Evolutionary conservation across 2,888 invertebrate genomes (phyloP).

Genomic region (Drosophila anomalipes): DNA sequence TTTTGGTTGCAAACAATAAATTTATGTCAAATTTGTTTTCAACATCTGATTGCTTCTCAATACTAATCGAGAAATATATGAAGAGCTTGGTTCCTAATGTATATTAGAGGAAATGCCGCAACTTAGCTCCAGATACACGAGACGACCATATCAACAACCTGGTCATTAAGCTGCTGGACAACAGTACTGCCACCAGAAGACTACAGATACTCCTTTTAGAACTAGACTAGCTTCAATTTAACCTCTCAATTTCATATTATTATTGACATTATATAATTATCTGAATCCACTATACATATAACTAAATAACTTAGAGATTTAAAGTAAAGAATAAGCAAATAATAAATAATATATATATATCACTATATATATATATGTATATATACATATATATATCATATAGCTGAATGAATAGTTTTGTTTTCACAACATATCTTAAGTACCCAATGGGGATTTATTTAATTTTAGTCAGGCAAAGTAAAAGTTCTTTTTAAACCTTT

Average conservation of each 20-base stretch:
- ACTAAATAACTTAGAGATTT: background rate
- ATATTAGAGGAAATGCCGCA: background rate
- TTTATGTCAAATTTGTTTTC: background rate
- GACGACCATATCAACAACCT: background rate
- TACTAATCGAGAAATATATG: background rate
- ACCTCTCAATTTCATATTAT: background rate
- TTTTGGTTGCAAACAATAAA: background rate
- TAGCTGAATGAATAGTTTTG: background rate
- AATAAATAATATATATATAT: background rate
- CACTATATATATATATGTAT: background rate
- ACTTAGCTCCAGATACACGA: background rate
- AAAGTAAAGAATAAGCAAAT: background rate
- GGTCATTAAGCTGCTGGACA: background rate
- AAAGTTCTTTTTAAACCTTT: background rate
- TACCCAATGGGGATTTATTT: background rate
- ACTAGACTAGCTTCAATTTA: background rate
- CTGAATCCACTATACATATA: background rate
- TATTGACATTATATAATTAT: background rate
- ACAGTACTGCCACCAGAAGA: background rate
- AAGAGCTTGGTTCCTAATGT: background rate
- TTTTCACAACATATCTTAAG: background rate
- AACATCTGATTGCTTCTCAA: background rate
- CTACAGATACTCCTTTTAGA: background rate
- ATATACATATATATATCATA: background rate
- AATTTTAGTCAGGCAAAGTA: background rate